A percentile compares a stretch with the other conserved stretches of the same genome.
phyloP scores from a whole-genome alignment of 2,797 vertebrate species.

The Oreochromis grahami region DNA sequence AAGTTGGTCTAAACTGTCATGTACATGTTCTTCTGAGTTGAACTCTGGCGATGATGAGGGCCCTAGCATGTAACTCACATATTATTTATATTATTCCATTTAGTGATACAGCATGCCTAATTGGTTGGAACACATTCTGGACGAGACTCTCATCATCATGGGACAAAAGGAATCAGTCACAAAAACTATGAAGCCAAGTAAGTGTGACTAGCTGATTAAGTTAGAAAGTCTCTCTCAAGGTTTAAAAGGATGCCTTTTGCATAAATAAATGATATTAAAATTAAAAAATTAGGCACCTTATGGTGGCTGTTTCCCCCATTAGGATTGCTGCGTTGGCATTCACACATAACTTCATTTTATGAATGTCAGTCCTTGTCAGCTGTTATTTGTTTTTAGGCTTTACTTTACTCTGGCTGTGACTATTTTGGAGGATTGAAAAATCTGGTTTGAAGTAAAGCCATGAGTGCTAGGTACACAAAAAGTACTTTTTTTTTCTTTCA shows the following conservation, averaged over 20 bases:
- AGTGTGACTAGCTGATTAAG: neutral
- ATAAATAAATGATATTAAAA: neutral
- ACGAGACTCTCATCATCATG: neutral
- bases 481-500: neutral
- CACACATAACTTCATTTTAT: neutral
- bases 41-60: neutral
- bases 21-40: neutral
- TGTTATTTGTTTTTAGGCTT: constrained; percentile 6
- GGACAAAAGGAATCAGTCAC: neutral
- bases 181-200: neutral
- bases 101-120: neutral
- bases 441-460: neutral
- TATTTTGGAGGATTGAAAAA: neutral
- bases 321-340: neutral
- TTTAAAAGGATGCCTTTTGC: neutral
- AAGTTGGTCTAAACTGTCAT: neutral
- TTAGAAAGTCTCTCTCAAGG: neutral
- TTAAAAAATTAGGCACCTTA: neutral
- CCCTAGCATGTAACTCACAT: neutral
- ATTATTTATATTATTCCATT: neutral
- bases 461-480: neutral
- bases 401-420: neutral
- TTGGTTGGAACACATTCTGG: neutral
- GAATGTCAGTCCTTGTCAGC: neutral
- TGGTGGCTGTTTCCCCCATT: neutral